Evolutionary conservation across 2,113 vertebrate species (phyloP).

Genomic region (Malurus melanocephalus): DNA sequence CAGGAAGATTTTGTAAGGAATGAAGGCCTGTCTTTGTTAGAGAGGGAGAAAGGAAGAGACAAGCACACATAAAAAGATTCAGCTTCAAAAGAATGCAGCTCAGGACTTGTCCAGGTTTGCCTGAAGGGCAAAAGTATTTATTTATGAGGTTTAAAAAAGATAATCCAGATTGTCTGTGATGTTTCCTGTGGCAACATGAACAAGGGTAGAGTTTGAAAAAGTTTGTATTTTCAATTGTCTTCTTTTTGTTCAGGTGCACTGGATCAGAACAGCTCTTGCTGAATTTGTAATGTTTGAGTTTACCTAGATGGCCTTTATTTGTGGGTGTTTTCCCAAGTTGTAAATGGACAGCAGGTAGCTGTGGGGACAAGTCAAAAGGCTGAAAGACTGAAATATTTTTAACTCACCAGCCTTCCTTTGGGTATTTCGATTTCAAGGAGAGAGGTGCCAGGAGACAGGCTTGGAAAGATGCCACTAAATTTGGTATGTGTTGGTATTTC

Average conservation of each 20-base stretch:
- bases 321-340: constrained; percentile 17
- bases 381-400: constrained; percentile 55
- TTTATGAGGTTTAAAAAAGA: neutral
- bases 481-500: neutral
- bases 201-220: neutral
- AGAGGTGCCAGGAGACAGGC: constrained; percentile 28
- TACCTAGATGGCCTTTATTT: neutral
- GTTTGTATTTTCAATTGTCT: neutral
- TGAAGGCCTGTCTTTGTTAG: neutral
- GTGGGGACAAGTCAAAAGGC: neutral
- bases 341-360: neutral
- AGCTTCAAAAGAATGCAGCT: constrained; percentile 68
- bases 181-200: neutral
- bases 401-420: constrained; percentile 27
- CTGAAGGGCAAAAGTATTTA: constrained; percentile 32
- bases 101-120: constrained; percentile 47
- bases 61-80: constrained; percentile 39
- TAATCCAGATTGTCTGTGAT: neutral
- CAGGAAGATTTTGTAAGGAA: neutral
- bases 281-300: neutral
- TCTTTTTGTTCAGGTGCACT: neutral
- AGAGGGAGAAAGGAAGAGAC: neutral
- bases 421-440: constrained; percentile 53
- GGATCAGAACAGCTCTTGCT: neutral
- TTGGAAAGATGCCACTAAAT: neutral